Conservation (phyloP, 1,140 invertebrate genomes). For the Gerris buenoi region DNA sequence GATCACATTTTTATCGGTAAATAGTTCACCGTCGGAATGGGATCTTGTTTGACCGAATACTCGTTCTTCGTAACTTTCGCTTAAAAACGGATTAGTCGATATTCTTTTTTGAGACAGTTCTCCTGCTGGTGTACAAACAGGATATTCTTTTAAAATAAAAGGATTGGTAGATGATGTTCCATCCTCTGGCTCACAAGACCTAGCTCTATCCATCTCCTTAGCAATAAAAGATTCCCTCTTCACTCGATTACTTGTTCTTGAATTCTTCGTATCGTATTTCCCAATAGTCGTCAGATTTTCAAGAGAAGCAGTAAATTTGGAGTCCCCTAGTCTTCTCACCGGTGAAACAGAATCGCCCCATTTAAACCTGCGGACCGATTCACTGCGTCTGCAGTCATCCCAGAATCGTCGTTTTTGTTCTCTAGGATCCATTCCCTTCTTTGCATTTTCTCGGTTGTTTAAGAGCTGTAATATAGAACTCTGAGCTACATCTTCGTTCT, state of each 20-base stretch:
- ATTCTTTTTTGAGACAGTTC: too few species aligned
- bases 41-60: not conserved
- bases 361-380: constrained; percentile 6
- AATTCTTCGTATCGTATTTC: constrained; percentile 3
- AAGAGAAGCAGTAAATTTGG: not conserved
- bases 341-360: constrained; percentile 7
- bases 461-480: not conserved
- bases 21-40: not conserved
- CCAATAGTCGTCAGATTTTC: constrained; percentile 4
- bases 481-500: not conserved
- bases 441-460: constrained; percentile 4
- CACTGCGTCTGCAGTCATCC: constrained; percentile 5
- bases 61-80: not conserved
- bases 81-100: not conserved
- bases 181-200: constrained; percentile 5
- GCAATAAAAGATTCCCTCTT: not conserved
- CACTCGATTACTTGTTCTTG: not conserved
- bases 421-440: constrained; percentile 5
- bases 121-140: not conserved
- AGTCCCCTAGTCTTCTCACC: not conserved
- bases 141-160: not conserved
- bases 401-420: constrained; percentile 10
- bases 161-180: not conserved
- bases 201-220: constrained; percentile 7
- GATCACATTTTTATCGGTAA: not conserved